A percentile compares a stretch with the other conserved stretches of the same genome.
These are phyloP conservation scores for Falcunculus frontatus DNA, from an alignment of 2,113 vertebrate genomes.

Conservation along the genomic window DNA sequence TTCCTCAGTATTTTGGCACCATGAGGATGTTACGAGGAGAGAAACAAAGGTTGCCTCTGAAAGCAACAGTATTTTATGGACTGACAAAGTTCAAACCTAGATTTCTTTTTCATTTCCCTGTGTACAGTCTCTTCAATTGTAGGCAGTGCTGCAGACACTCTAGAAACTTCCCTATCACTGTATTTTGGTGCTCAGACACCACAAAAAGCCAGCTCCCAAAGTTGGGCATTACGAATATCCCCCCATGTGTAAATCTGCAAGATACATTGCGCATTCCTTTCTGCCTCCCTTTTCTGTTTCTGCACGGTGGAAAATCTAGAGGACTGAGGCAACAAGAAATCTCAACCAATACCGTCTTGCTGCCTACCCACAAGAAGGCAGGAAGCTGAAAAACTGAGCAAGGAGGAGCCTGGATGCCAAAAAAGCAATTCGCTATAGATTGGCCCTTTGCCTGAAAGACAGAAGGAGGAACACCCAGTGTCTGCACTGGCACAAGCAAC, in stretches of 20 bases:
- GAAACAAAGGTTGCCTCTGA: not conserved
- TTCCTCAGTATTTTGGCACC: not conserved
- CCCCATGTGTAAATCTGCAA: not conserved
- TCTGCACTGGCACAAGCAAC: constrained; percentile 54
- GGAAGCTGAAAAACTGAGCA: constrained; percentile 8
- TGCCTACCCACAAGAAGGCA: constrained; percentile 15
- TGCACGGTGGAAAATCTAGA: not conserved
- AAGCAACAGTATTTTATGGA: not conserved
- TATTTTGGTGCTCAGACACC: not conserved
- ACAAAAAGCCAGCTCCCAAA: not conserved
- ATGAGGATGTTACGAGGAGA: not conserved
- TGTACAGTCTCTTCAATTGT: not conserved
- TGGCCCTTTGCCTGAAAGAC: constrained; percentile 58
- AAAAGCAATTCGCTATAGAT: constrained; percentile 22
- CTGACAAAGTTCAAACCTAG: not conserved
- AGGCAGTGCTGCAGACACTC: not conserved
- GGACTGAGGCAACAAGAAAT: not conserved
- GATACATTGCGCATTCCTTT: not conserved
- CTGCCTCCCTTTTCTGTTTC: not conserved
- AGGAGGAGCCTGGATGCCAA: constrained; percentile 37
- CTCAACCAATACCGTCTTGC: not conserved
- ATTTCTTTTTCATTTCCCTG: not conserved
- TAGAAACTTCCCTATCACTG: not conserved
- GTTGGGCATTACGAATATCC: not conserved
- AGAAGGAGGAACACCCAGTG: constrained; percentile 61